These are phyloP conservation scores for Doryteuthis pealeii DNA, from an alignment of 1,140 invertebrate species.

Conservation along the genomic window DNA sequence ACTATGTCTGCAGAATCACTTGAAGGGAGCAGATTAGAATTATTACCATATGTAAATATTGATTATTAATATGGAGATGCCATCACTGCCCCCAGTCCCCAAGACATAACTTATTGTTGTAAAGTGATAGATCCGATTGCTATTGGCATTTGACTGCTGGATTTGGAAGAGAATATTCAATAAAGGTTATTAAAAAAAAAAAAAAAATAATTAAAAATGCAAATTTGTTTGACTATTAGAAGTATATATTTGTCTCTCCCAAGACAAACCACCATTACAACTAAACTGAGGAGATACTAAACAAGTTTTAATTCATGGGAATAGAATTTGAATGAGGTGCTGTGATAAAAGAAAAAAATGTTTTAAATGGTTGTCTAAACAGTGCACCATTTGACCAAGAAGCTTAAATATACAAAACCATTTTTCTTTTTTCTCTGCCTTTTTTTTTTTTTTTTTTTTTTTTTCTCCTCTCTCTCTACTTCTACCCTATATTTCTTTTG, in stretches of 20 bases:
- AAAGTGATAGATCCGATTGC: background rate
- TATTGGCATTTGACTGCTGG: background rate
- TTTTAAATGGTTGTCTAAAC: background rate
- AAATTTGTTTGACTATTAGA: no score
- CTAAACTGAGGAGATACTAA: no score
- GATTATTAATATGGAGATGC: constrained; percentile 59
- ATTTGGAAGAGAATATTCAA: background rate
- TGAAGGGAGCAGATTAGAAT: constrained; percentile 74
- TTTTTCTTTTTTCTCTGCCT: background rate
- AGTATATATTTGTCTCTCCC: no score
- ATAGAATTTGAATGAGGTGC: background rate
- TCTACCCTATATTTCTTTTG: background rate
- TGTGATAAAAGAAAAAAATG: background rate
- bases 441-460: background rate
- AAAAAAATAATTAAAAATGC: no score
- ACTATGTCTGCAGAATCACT: constrained; percentile 71
- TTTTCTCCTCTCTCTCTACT: background rate
- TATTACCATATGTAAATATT: constrained; percentile 91
- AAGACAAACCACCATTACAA: no score
- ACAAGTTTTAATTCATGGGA: no score
- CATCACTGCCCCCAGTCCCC: background rate
- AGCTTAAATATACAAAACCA: background rate
- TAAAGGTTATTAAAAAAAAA: no score
- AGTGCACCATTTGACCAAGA: constrained; percentile 1
- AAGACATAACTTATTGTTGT: background rate